Conservation (phyloP, 1,140 invertebrate species). For the Stegodyphus dumicola region DNA sequence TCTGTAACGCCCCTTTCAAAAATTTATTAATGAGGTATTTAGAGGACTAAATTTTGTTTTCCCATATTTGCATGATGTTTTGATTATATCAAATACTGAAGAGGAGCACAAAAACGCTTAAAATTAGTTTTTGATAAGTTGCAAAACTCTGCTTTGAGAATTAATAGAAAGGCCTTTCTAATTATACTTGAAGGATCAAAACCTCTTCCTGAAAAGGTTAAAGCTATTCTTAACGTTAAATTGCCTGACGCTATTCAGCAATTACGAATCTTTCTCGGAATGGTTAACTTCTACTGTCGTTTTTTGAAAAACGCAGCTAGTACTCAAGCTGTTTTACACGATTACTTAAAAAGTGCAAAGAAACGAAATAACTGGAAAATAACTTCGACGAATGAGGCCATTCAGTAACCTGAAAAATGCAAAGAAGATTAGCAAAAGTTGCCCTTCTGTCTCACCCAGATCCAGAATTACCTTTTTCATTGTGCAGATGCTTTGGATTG, state of each 20-base stretch:
- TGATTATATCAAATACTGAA: no score
- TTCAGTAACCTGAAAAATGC: constrained; percentile 66
- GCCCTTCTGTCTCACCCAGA: constrained; percentile 36
- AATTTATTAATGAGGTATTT: no score
- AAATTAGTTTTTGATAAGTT: no score
- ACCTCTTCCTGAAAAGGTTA: no score
- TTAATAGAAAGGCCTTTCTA: no score
- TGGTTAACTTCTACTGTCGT: not conserved
- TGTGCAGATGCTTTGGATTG: constrained; percentile 60
- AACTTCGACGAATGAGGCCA: constrained; percentile 61
- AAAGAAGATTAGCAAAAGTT: constrained; percentile 65
- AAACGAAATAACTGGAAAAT: not conserved
- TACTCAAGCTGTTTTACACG: not conserved
- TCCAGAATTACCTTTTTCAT: constrained; percentile 25
- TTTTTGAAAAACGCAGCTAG: constrained; percentile 2
- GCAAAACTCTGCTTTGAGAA: no score
- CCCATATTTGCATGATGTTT: no score
- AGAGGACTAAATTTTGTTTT: no score
- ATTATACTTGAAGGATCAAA: no score
- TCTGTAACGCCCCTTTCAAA: no score
- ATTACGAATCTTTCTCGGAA: not conserved
- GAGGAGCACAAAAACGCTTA: no score
- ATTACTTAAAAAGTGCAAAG: constrained; percentile 1
- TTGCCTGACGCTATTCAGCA: not conserved
- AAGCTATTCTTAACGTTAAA: no score